These are phyloP conservation scores for Hoplias malabaricus DNA, from an alignment of 2,113 vertebrate genomes.

Conservation along the genomic window DNA sequence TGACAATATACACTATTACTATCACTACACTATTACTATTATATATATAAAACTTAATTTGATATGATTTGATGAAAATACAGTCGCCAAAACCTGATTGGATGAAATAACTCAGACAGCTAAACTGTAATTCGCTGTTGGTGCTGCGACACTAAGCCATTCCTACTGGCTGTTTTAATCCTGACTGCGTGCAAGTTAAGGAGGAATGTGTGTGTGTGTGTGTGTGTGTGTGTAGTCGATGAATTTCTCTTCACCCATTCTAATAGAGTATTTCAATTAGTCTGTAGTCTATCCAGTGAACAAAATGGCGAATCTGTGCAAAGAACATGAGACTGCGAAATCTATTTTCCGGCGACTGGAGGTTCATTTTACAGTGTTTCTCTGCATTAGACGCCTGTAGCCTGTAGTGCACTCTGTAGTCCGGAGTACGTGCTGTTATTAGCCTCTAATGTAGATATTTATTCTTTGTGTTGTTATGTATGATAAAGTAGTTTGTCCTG, in stretches of 20 bases:
- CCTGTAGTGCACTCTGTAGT: neutral
- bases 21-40: too few relatives aligned
- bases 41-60: too few relatives aligned
- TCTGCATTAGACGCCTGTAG: constrained; percentile 8
- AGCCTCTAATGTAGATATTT: neutral
- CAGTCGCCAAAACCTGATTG: constrained; percentile 6
- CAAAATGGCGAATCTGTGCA: constrained; percentile 66
- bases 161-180: neutral
- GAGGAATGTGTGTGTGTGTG: neutral
- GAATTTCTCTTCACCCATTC: neutral
- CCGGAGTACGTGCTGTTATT: neutral
- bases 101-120: neutral
- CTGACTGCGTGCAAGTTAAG: neutral
- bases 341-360: constrained; percentile 69
- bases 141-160: neutral
- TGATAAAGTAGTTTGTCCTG: neutral
- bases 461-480: neutral
- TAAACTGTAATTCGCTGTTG: neutral
- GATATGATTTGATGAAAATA: neutral
- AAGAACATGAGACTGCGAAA: constrained; percentile 68
- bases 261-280: neutral
- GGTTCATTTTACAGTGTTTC: constrained; percentile 54
- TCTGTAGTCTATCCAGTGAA: neutral
- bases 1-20: too few relatives aligned
- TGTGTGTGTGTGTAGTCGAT: neutral